Conservation (phyloP, 2,797 vertebrate species). For the Danio jaintianensis region DNA sequence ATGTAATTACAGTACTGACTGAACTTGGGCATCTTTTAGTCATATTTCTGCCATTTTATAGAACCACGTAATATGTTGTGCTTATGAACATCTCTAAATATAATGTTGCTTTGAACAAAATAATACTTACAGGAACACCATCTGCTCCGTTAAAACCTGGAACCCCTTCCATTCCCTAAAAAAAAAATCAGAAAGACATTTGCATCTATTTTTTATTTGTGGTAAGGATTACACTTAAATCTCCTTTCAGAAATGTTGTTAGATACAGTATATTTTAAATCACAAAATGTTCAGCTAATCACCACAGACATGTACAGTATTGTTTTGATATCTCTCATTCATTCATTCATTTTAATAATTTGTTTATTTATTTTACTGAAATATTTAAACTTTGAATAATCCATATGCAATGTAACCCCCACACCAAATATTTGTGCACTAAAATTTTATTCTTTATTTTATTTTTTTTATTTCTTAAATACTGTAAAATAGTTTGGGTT, state of each 20-base stretch:
- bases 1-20: neutral
- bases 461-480: too few species aligned
- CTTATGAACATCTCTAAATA: neutral
- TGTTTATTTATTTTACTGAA: too few species aligned
- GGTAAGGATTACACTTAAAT: too few species aligned
- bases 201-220: neutral
- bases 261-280: too few species aligned
- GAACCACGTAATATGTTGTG: neutral
- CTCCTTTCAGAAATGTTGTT: too few species aligned
- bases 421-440: too few species aligned
- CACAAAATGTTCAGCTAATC: too few species aligned
- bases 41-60: neutral
- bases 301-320: too few species aligned
- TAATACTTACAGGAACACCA: conserved; percentile 91
- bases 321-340: too few species aligned
- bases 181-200: conserved; percentile 1
- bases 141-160: conserved; percentile 91
- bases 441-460: neutral
- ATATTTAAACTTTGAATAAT: too few species aligned
- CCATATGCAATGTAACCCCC: neutral
- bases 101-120: neutral
- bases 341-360: too few species aligned
- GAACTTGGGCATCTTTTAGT: neutral
- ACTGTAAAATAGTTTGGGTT: neutral
- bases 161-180: conserved; percentile 89